Evolutionary conservation across 2,888 invertebrate species (phyloP).

Genomic region (Hirtodrosophila cameraria): DNA sequence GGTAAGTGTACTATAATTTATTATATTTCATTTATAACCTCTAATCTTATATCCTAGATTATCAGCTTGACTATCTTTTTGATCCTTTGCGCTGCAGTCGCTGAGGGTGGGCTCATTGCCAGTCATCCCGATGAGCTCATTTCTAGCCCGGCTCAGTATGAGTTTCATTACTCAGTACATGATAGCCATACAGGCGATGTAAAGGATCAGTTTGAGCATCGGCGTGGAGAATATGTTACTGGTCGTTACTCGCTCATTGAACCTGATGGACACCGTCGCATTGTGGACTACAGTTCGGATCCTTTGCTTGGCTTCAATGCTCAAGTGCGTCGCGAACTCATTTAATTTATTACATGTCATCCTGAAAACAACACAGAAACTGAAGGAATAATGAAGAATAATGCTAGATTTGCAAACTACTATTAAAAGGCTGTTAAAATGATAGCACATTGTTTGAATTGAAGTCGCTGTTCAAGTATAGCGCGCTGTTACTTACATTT

Average conservation of each 20-base stretch:
- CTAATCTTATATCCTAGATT: slow-evolving; percentile 40
- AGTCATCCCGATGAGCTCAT: slow-evolving; percentile 73
- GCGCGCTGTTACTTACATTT: background rate
- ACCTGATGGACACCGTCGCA: slow-evolving; percentile 83
- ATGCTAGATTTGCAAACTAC: slow-evolving; percentile 1
- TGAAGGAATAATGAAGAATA: background rate
- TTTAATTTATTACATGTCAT: slow-evolving; percentile 40
- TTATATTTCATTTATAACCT: background rate
- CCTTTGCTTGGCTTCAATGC: slow-evolving; percentile 83
- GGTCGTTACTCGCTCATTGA: slow-evolving; percentile 83
- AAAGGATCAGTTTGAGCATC: slow-evolving; percentile 83
- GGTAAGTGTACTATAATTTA: slow-evolving; percentile 31
- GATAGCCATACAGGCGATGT: slow-evolving; percentile 83
- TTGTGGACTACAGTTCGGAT: slow-evolving; percentile 83
- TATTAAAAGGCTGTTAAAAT: slow-evolving; percentile 44
- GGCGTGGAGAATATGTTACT: slow-evolving; percentile 83
- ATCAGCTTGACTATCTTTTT: slow-evolving; percentile 48
- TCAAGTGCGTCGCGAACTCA: slow-evolving; percentile 81
- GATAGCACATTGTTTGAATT: background rate
- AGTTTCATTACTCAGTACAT: slow-evolving; percentile 83
- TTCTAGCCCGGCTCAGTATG: slow-evolving; percentile 81
- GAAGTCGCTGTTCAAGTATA: background rate
- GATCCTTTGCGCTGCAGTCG: slow-evolving; percentile 45
- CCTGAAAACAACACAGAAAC: slow-evolving; percentile 10
- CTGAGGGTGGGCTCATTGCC: slow-evolving; percentile 61